A percentile compares a stretch with the other conserved stretches of the same genome.
Evolutionary conservation across 2,797 vertebrate species (phyloP).

Genomic region (Anabas testudineus): DNA sequence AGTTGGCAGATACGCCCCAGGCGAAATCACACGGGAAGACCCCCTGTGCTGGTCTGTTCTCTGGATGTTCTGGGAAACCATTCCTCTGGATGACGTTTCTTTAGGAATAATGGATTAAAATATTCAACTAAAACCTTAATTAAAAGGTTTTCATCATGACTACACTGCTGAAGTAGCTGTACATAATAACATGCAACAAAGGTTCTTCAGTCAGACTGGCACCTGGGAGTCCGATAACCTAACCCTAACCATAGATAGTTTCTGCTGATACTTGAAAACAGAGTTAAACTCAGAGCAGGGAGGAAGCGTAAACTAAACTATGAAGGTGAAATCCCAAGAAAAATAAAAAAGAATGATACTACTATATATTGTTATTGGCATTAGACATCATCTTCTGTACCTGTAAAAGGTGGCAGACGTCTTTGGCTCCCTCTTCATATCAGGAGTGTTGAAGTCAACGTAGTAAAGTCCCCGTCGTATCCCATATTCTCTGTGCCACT

Average conservation of each 20-base stretch:
- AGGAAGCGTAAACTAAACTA: too few species aligned
- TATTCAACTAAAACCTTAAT: background rate
- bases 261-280: too few species aligned
- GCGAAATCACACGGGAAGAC: conserved; percentile 93
- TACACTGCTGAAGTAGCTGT: too few species aligned
- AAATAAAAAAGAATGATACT: background rate
- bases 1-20: conserved; percentile 94
- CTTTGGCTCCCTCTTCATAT: conserved; percentile 92
- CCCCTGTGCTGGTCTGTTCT: conserved; percentile 89
- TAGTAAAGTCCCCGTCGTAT: conserved; percentile 95
- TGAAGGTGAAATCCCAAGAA: too few species aligned
- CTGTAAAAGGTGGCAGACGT: conserved; percentile 94
- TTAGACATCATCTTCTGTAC: conserved; percentile 22
- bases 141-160: too few species aligned
- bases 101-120: conserved; percentile 4
- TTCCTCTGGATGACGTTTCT: conserved; percentile 93
- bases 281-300: too few species aligned
- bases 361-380: background rate
- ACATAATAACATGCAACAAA: too few species aligned
- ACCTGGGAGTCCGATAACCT: too few species aligned
- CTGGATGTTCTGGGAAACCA: conserved; percentile 92
- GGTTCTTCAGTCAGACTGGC: too few species aligned
- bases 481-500: conserved; percentile 93
- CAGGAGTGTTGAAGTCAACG: conserved; percentile 92
- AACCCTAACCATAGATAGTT: too few species aligned